phyloP scores from a whole-genome alignment of 2,888 invertebrate genomes.

The Drosophila testacea region DNA sequence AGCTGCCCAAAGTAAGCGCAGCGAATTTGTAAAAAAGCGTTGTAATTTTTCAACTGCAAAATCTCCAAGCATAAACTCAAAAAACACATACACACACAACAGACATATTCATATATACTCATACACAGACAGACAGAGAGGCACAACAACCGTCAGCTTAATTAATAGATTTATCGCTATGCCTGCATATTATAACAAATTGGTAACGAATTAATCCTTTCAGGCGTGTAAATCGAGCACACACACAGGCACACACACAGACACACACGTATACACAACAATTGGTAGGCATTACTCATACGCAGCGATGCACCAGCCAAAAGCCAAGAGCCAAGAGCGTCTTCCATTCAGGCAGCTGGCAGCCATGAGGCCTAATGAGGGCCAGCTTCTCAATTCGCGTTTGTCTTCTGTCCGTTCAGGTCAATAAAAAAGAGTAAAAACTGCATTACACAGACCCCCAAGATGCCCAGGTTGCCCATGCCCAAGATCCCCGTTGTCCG shows the following conservation, averaged over 20 bases:
- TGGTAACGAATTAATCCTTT: slow-evolving; percentile 84
- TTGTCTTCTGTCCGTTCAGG: slow-evolving; percentile 42
- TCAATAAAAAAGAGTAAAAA: slow-evolving; percentile 81
- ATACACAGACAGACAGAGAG: slow-evolving; percentile 11
- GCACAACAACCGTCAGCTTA: slow-evolving; percentile 78
- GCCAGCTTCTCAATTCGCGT: slow-evolving; percentile 26
- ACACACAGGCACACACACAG: slow-evolving; percentile 19
- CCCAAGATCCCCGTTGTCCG: slow-evolving; percentile 19
- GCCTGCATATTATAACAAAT: slow-evolving; percentile 82
- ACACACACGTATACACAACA: slow-evolving; percentile 12
- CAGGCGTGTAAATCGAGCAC: slow-evolving; percentile 79
- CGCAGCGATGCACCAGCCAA: slow-evolving; percentile 55
- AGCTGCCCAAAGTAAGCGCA: slow-evolving; percentile 60
- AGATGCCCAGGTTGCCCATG: slow-evolving; percentile 19
- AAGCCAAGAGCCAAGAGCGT: background rate
- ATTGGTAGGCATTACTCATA: slow-evolving; percentile 65
- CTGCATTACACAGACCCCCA: slow-evolving; percentile 64
- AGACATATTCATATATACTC: slow-evolving; percentile 3
- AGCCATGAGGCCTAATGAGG: slow-evolving; percentile 36
- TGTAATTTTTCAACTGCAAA: slow-evolving; percentile 66
- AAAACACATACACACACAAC: background rate
- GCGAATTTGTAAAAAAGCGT: slow-evolving; percentile 63
- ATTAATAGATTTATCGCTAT: slow-evolving; percentile 84
- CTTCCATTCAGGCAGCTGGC: slow-evolving; percentile 4
- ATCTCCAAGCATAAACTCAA: slow-evolving; percentile 34